These are phyloP conservation scores for Rhabdomys pumilio DNA, from an alignment of 2,797 vertebrate genomes.

Conservation along the genomic window DNA sequence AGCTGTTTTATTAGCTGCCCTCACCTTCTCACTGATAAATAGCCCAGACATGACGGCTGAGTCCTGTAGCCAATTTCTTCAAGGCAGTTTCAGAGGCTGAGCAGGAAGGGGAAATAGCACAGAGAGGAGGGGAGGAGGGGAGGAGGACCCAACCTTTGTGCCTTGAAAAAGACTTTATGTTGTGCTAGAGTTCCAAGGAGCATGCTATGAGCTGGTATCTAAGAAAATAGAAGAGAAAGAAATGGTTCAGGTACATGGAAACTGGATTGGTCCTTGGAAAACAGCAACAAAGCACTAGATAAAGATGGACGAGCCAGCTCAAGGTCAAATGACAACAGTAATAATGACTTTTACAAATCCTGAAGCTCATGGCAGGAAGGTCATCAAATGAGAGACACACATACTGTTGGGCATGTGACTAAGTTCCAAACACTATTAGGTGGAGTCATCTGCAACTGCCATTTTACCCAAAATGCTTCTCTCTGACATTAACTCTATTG, in stretches of 20 bases:
- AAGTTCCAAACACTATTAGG: background rate
- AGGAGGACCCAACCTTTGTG: background rate
- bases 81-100: background rate
- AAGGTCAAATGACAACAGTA: background rate
- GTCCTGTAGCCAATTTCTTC: background rate
- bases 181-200: background rate
- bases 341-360: background rate
- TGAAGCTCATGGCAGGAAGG: background rate
- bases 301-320: background rate
- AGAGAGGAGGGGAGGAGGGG: background rate
- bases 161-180: background rate
- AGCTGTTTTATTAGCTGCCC: background rate
- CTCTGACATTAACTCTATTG: background rate
- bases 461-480: background rate
- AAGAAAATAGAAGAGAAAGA: background rate
- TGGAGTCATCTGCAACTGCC: accelerated
- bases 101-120: background rate
- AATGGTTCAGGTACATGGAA: background rate
- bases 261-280: background rate
- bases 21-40: background rate
- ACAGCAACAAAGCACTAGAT: background rate
- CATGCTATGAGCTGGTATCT: background rate
- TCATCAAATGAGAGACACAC: background rate
- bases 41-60: background rate
- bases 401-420: accelerated